Conservation (phyloP, 2,113 vertebrate species). For the Chloroceryle aenea region DNA sequence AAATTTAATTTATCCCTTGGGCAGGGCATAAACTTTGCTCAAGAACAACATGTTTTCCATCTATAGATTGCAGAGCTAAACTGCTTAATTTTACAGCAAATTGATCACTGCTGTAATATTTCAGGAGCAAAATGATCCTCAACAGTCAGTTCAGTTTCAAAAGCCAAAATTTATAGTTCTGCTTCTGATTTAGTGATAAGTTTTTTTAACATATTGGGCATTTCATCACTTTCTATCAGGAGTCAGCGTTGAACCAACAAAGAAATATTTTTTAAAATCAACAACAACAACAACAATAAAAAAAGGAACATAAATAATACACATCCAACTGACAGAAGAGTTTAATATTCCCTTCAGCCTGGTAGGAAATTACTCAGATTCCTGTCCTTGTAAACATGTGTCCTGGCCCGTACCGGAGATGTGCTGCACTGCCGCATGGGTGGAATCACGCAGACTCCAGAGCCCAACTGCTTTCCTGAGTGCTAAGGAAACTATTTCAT, state of each 20-base stretch:
- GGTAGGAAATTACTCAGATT: slow-evolving; percentile 65
- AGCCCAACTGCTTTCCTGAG: background rate
- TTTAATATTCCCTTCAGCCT: slow-evolving; percentile 74
- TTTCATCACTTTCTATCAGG: slow-evolving; percentile 79
- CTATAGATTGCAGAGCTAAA: slow-evolving; percentile 81
- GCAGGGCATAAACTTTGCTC: slow-evolving; percentile 79
- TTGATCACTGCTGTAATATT: slow-evolving; percentile 84
- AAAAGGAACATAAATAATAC: slow-evolving; percentile 74
- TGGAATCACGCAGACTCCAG: background rate
- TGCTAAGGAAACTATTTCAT: background rate
- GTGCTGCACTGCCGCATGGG: background rate
- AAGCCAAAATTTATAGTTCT: slow-evolving; percentile 80
- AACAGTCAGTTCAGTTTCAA: slow-evolving; percentile 82
- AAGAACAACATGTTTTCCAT: slow-evolving; percentile 77
- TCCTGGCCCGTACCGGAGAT: slow-evolving; percentile 21
- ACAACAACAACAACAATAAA: slow-evolving; percentile 72
- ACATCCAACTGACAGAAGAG: slow-evolving; percentile 70
- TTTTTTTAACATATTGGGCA: slow-evolving; percentile 80
- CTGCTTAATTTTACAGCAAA: slow-evolving; percentile 81
- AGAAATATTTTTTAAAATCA: slow-evolving; percentile 73
- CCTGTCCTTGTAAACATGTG: slow-evolving; percentile 63
- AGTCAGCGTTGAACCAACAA: slow-evolving; percentile 77
- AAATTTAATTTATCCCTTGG: slow-evolving; percentile 82
- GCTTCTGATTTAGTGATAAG: slow-evolving; percentile 81
- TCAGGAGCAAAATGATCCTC: slow-evolving; percentile 82